phyloP scores from a whole-genome alignment of 2,113 vertebrate genomes.

The Terrapene triunguis region DNA sequence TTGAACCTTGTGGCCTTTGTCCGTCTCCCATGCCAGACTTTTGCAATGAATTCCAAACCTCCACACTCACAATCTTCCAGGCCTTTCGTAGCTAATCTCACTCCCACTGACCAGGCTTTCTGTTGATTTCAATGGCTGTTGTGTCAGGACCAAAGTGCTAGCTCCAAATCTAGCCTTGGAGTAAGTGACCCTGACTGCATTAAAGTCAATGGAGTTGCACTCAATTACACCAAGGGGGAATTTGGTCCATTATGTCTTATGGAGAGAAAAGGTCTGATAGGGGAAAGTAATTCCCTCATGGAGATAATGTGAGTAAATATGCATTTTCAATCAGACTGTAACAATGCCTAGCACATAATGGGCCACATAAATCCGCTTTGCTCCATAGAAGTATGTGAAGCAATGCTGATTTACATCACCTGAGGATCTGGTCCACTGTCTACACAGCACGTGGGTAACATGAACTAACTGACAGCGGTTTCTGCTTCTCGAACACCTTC shows the following conservation, averaged over 20 bases:
- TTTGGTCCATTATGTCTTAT: background rate
- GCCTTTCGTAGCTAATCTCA: background rate
- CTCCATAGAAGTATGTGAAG: background rate
- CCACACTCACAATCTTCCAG: background rate
- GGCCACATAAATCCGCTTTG: background rate
- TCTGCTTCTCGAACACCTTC: background rate
- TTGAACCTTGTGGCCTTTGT: background rate
- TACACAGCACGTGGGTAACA: background rate
- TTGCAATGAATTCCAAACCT: background rate
- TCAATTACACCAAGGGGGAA: background rate
- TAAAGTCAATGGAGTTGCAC: background rate
- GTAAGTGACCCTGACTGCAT: too few relatives aligned
- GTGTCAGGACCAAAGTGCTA: background rate
- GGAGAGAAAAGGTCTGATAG: background rate
- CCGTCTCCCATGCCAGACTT: too few relatives aligned
- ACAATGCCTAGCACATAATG: background rate
- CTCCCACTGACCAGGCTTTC: background rate
- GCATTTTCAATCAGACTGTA: background rate
- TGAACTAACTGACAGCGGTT: background rate
- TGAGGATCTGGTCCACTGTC: background rate
- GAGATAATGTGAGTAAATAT: background rate
- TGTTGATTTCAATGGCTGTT: background rate
- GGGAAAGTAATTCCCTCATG: conserved; percentile 16
- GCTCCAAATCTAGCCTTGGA: background rate
- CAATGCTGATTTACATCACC: background rate